Evolutionary conservation across 2,888 invertebrate genomes (phyloP), one percentile per base, ranked within the genome.

Genomic region (Sesia bembeciformis): DNA sequence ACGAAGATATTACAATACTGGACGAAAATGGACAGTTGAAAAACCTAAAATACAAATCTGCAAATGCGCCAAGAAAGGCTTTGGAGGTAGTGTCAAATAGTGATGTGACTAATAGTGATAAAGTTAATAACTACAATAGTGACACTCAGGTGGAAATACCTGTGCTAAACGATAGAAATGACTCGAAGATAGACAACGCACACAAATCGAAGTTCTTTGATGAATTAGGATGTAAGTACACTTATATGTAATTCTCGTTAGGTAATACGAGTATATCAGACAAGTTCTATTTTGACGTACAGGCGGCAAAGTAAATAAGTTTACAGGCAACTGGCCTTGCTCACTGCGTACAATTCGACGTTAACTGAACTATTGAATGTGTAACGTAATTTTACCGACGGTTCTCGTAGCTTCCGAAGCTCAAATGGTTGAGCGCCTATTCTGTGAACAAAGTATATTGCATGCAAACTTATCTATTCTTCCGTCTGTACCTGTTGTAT

Each of bases 151-250:
- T 23, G 23, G 23, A 23, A 23, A 23, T 23, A 57, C 4, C 4
- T 60, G 60, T 59, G 60, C 58, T 7, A 56, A 61, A 54, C 60
- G 62, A 61, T 41, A 41, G 5, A 40, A 53, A 53, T 43, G 56
- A 56, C 40, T 8, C 8, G 54, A 63, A 52, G 56, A 54, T 56
- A 60, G n/a, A 54, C 60, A 65, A 56, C 57, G 70, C 67, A 4
- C 73, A 75, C 40, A 87, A 83, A 57, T 81, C 91, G n/a, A 92
- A 92, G 73, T 94, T 94, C 68, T 93, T 94, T 64, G 93, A 94
- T 68, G 94, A 94, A 67, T 73, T 94, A 57, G 93, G 92, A 68
- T 76, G 94, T 94, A 88, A 93, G 94, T 93, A 85, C 41, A 4
- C 54, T 41, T 50, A 40, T 49, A 23, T 23, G 23, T 23, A 23